Percentiles rank a stretch among this genome's conserved stretches.
These are phyloP conservation scores for Pseudococcus jackbeardsleyi DNA, from an alignment of 2,888 invertebrate genomes.

Conservation along the genomic window DNA sequence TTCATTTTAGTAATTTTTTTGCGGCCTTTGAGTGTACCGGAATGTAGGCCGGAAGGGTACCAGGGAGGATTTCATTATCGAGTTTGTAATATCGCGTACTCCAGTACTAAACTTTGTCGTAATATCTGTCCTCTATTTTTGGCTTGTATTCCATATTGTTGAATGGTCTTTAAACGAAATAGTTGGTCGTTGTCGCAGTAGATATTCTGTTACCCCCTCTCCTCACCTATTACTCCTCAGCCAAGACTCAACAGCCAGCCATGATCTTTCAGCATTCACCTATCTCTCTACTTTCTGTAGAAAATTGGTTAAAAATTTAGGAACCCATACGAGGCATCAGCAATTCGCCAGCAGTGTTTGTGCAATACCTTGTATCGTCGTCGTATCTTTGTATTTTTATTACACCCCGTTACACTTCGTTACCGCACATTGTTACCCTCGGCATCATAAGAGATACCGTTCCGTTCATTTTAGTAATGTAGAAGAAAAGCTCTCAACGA, in stretches of 20 bases:
- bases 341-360: constrained; percentile 32
- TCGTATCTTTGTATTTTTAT: constrained; percentile 49
- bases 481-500: constrained; percentile 44
- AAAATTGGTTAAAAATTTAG: constrained; percentile 35
- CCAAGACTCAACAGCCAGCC: background rate
- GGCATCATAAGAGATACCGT: constrained; percentile 17
- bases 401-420: constrained; percentile 50
- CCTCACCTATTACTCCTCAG: background rate
- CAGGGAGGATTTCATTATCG: background rate
- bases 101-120: background rate
- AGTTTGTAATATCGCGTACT: background rate
- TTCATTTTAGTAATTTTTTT: constrained; percentile 27
- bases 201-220: background rate
- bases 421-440: constrained; percentile 47
- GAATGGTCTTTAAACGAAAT: constrained; percentile 1
- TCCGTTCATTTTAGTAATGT: constrained; percentile 36
- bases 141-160: background rate
- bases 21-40: background rate
- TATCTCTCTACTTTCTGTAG: too few relatives aligned
- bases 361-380: constrained; percentile 32
- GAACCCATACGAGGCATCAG: constrained; percentile 6
- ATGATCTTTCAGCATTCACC: background rate
- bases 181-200: background rate
- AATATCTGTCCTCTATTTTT: background rate
- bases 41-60: background rate